These are phyloP conservation scores for Platorchestia sp. DNA, from an alignment of 1,140 invertebrate species.

Conservation along the genomic window DNA sequence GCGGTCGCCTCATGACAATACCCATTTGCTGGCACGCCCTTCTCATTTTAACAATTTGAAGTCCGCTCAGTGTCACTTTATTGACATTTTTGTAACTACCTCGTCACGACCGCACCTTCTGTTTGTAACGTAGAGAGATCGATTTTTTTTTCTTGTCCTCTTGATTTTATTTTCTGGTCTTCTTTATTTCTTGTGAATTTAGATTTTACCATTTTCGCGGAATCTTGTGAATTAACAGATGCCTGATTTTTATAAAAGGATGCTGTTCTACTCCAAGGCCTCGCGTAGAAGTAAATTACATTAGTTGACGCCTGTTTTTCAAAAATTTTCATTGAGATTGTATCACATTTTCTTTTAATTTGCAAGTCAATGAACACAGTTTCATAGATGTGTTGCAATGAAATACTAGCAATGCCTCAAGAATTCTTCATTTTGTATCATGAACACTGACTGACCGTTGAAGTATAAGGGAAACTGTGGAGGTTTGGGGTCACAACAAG, in stretches of 20 bases:
- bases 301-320: not conserved
- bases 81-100: not conserved
- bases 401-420: not conserved
- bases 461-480: not conserved
- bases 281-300: not conserved
- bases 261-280: not conserved
- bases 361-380: not conserved
- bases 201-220: not conserved
- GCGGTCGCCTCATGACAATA: not conserved
- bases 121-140: not conserved
- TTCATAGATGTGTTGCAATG: not conserved
- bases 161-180: not conserved
- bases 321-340: not conserved
- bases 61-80: constrained; percentile 2
- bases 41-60: not conserved
- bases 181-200: not conserved
- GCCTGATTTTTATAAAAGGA: not conserved
- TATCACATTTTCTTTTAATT: not conserved
- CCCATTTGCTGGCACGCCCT: not conserved
- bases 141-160: not conserved
- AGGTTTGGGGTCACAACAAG: too few species aligned
- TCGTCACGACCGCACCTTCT: not conserved
- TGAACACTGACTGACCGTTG: not conserved
- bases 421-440: not conserved
- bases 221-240: not conserved